Percentiles rank a stretch among this genome's conserved stretches.
These are phyloP conservation scores for Scaptomyza parva DNA, from an alignment of 2,888 invertebrate genomes.

Conservation along the genomic window DNA sequence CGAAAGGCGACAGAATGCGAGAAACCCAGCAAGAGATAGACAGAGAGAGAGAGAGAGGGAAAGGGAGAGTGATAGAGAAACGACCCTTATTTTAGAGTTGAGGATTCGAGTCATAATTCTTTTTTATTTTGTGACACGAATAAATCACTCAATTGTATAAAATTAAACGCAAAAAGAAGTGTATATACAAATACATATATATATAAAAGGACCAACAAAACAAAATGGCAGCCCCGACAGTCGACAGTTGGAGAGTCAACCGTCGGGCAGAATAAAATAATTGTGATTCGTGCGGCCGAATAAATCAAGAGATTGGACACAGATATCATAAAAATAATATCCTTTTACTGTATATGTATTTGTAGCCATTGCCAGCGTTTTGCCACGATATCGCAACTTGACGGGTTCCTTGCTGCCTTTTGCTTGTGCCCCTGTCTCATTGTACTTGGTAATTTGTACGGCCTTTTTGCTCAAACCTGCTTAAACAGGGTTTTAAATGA, in stretches of 20 bases:
- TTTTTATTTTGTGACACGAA: conserved; percentile 83
- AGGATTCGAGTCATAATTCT: conserved; percentile 80
- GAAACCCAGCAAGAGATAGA: conserved; percentile 11
- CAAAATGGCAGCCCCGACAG: conserved; percentile 79
- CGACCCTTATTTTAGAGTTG: conserved; percentile 76
- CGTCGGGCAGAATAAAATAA: conserved; percentile 69
- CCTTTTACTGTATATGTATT: conserved; percentile 57
- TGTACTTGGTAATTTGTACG: conserved; percentile 2
- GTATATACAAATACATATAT: conserved; percentile 13
- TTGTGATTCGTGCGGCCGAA: conserved; percentile 82
- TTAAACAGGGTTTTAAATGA: conserved; percentile 56
- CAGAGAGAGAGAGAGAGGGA: conserved; percentile 2
- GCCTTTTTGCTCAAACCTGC: conserved; percentile 7
- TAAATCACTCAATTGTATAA: conserved; percentile 84
- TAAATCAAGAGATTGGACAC: conserved; percentile 85
- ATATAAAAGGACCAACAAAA: conserved; percentile 57
- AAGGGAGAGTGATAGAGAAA: conserved; percentile 21
- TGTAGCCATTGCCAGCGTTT: conserved; percentile 37
- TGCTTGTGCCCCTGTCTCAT: neutral
- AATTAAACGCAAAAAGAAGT: conserved; percentile 73
- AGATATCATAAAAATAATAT: conserved; percentile 85
- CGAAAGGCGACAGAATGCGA: conserved; percentile 2
- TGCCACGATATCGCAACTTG: conserved; percentile 47
- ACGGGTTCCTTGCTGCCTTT: conserved; percentile 42
- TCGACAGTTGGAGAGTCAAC: conserved; percentile 22